Percentiles rank a stretch among this genome's conserved stretches.
Conservation (phyloP, 2,888 invertebrate genomes). For the Epinotia ramella region DNA sequence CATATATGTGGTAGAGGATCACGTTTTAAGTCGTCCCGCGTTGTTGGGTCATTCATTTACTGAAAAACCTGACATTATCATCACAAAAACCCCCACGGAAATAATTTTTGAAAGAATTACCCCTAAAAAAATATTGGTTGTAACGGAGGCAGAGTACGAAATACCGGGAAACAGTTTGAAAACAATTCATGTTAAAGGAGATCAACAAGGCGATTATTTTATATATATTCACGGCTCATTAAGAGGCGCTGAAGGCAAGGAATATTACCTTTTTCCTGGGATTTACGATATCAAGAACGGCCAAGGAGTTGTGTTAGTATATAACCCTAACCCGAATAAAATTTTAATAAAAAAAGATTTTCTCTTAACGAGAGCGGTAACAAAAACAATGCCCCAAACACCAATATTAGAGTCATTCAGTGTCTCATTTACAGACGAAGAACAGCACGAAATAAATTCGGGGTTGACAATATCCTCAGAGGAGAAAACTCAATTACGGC, state of each 20-base stretch:
- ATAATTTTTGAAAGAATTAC: too few relatives aligned
- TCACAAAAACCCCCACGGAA: too few relatives aligned
- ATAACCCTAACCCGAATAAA: background rate
- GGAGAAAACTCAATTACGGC: constrained; percentile 14
- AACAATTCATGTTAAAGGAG: background rate
- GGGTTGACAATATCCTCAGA: background rate
- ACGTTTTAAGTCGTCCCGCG: too few relatives aligned
- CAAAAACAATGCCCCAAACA: too few relatives aligned
- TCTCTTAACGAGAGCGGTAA: background rate
- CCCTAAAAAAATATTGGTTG: too few relatives aligned
- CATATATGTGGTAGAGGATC: too few relatives aligned
- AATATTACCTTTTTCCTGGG: background rate
- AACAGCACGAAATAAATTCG: background rate
- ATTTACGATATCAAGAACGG: background rate
- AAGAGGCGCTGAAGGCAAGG: background rate
- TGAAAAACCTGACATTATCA: too few relatives aligned
- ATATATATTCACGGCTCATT: background rate
- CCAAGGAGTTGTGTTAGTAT: background rate
- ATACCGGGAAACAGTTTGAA: background rate
- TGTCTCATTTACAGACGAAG: background rate
- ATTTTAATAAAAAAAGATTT: background rate
- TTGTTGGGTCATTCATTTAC: too few relatives aligned
- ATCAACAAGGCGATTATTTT: background rate
- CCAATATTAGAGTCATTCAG: background rate
- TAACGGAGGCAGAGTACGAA: background rate